A percentile compares a stretch with the other conserved stretches of the same genome.
Evolutionary conservation across 1,140 invertebrate genomes (phyloP).

Genomic region (Steinernema khuongi): DNA sequence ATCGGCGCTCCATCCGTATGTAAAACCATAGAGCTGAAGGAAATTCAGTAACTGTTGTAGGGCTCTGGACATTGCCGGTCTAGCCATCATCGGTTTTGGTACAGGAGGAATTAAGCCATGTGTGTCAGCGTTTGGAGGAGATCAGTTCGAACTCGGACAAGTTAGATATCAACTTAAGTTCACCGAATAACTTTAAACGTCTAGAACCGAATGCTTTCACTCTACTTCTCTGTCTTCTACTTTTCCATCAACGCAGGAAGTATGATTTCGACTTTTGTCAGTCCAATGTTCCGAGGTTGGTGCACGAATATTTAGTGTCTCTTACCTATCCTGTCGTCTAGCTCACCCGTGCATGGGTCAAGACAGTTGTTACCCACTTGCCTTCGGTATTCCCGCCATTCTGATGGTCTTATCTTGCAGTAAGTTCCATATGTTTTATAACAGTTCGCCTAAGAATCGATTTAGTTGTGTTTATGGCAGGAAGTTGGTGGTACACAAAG

Average conservation of each 20-base stretch:
- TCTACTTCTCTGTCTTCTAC: slow-evolving; percentile 88
- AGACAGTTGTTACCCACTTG: slow-evolving; percentile 77
- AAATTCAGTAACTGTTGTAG: slow-evolving; percentile 28
- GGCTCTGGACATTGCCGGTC: slow-evolving; percentile 53
- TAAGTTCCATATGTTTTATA: slow-evolving; percentile 21
- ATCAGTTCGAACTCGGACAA: slow-evolving; percentile 77
- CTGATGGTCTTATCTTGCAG: slow-evolving; percentile 72
- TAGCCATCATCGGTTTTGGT: slow-evolving; percentile 73
- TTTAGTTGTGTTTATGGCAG: slow-evolving; percentile 74
- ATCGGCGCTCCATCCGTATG: slow-evolving; percentile 65
- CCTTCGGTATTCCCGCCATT: slow-evolving; percentile 81
- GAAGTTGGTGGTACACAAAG: slow-evolving; percentile 72
- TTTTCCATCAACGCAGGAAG: slow-evolving; percentile 87
- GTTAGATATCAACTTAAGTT: slow-evolving; percentile 14
- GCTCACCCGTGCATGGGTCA: slow-evolving; percentile 76
- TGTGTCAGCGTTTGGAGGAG: slow-evolving; percentile 89
- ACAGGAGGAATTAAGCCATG: slow-evolving; percentile 95
- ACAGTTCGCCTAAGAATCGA: slow-evolving; percentile 19
- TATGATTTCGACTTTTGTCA: slow-evolving; percentile 79
- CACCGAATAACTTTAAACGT: neutral
- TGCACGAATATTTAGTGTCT: neutral
- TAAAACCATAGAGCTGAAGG: slow-evolving; percentile 20
- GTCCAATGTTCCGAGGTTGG: slow-evolving; percentile 71
- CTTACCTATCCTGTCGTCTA: slow-evolving; percentile 54
- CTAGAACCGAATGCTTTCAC: slow-evolving; percentile 54